These are phyloP conservation scores for Brachypalpus laphriformis DNA, from an alignment of 2,888 invertebrate species.

Conservation along the genomic window DNA sequence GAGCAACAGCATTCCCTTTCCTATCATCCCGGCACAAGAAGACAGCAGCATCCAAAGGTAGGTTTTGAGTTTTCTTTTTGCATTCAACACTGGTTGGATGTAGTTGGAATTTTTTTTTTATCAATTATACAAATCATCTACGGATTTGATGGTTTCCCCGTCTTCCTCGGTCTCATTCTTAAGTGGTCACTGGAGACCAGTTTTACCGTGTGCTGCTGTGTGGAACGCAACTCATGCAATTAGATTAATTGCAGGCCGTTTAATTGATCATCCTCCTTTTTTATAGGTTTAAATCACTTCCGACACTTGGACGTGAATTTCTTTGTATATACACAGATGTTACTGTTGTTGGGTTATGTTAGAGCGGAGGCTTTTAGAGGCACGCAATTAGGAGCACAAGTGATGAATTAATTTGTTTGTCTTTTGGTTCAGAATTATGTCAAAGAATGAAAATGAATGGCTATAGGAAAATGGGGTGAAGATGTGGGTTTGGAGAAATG, in stretches of 20 bases:
- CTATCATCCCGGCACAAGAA: constrained; percentile 31
- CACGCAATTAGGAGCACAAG: not conserved
- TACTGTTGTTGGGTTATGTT: not conserved
- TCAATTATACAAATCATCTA: constrained; percentile 65
- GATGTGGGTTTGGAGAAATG: not conserved
- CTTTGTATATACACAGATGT: not conserved
- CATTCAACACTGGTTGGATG: constrained; percentile 22
- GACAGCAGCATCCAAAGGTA: constrained; percentile 54
- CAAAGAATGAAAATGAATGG: not conserved
- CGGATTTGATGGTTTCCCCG: constrained; percentile 45
- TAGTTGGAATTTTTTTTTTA: constrained; percentile 20
- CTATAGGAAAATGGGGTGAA: not conserved
- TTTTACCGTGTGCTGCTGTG: constrained; percentile 32
- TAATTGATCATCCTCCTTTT: constrained; percentile 64
- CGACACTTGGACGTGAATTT: constrained; percentile 49
- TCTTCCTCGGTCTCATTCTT: constrained; percentile 30
- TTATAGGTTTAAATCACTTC: constrained; percentile 59
- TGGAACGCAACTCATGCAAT: constrained; percentile 58
- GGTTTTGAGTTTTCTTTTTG: constrained; percentile 46
- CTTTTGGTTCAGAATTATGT: constrained; percentile 11
- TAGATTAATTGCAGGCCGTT: constrained; percentile 68
- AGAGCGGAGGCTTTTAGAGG: not conserved
- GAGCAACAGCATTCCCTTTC: constrained; percentile 44
- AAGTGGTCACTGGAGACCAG: constrained; percentile 52
- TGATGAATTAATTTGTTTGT: constrained; percentile 25